Base-by-base conservation (phyloP, 2,113 vertebrate genomes). In the Tonatia bakeri region DNA sequence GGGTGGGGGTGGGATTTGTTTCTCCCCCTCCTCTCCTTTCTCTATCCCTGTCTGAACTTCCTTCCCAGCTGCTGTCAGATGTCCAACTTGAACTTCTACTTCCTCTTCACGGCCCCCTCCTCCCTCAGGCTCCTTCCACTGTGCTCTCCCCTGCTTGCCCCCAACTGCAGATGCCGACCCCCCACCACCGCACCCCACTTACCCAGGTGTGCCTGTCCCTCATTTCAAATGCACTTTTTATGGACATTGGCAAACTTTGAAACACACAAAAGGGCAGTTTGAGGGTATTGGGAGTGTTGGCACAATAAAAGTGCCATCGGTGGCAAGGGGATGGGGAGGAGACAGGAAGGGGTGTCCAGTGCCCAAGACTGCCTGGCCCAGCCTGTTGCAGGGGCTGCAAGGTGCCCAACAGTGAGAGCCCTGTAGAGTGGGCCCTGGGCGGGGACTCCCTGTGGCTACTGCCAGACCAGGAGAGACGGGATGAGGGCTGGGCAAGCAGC, bases 161-260 rank as follows among this genome's bases (percentile, higher is more conserved):
- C 84, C n/a, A 20, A 45, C 67, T 65, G 31, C 82, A 81, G 43
- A 33, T 40, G 28, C n/a, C 9, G 10, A 36, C 22, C 36, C 75
- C 36, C 15, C 56, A 9, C 24, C 24, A 28, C 5, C 83, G 61
- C 26, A 20, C n/a, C 1, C 4, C 6, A 13, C 14, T 36, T 19
- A 24, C 43, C 10, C 28, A 24, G 24, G n/a, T 17, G n/a, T 3
- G 0, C n/a, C 26, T 5, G 36, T n/a, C 22, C 13, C 24, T 82
- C 47, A 33, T 61, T 45, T 77, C 69, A 87, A 90, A 82, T 9
- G n/a, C 40, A 59, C 75, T 94, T 12, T 96, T 50, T 50, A 61
- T 61, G 69, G 90, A 89, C 76, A 94, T 56, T 4, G 76, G 36
- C 50, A 22, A 82, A 94, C 40, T 83, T 33, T 1, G 45, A 69